phyloP scores from a whole-genome alignment of 2,888 invertebrate genomes.

The Omphaloscelis lunosa region DNA sequence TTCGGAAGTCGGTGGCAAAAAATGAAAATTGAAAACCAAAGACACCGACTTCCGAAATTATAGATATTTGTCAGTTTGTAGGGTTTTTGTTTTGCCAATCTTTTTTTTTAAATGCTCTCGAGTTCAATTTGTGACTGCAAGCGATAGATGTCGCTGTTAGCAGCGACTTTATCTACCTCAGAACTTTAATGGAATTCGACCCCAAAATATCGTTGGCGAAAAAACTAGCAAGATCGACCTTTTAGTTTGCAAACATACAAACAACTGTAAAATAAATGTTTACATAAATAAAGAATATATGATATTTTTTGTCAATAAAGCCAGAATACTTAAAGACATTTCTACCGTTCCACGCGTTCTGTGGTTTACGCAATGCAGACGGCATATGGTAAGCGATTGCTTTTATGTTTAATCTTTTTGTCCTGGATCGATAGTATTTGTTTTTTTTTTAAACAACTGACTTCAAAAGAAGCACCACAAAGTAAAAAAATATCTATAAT shows the following conservation, averaged over 20 bases:
- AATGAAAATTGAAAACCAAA: no score
- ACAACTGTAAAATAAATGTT: not conserved
- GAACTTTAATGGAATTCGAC: not conserved
- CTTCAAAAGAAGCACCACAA: no score
- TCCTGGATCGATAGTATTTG: not conserved
- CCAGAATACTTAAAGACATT: not conserved
- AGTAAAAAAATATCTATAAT: no score
- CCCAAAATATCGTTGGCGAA: not conserved
- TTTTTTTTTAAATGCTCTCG: not conserved
- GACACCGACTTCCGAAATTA: no score
- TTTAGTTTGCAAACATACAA: not conserved
- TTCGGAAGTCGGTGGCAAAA: no score
- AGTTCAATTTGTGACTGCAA: not conserved
- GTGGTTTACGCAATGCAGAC: slow-evolving; percentile 39
- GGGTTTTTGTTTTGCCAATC: no score
- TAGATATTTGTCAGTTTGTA: no score
- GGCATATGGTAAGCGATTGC: slow-evolving; percentile 25
- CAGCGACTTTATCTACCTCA: not conserved
- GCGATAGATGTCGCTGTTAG: not conserved
- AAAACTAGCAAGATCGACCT: not conserved
- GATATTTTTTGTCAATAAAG: not conserved
- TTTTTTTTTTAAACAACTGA: no score
- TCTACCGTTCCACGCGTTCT: slow-evolving; percentile 3
- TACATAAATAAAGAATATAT: no score
- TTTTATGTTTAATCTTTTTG: slow-evolving; percentile 22